phyloP scores from a whole-genome alignment of 2,888 invertebrate species.

The Dioctria linearis region DNA sequence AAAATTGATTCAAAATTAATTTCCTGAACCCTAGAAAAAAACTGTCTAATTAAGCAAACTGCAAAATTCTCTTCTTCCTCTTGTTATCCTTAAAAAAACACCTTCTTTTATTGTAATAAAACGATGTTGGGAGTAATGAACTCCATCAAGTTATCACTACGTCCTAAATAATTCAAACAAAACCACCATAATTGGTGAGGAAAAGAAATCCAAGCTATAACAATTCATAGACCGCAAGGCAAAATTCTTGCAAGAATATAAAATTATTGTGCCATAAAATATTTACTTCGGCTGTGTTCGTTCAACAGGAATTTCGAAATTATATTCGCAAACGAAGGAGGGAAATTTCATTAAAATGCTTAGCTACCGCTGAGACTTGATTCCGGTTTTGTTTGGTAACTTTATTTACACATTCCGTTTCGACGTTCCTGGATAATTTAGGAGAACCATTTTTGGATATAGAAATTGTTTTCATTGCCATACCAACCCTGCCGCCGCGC shows the following conservation, averaged over 20 bases:
- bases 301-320: conserved; percentile 47
- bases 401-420: conserved; percentile 45
- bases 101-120: too few species aligned
- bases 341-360: conserved; percentile 47
- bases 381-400: conserved; percentile 45
- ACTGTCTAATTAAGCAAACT: too few species aligned
- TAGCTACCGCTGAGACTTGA: conserved; percentile 40
- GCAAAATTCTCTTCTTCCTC: too few species aligned
- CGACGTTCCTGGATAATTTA: conserved; percentile 23
- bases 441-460: conserved; percentile 36
- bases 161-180: too few species aligned
- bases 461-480: background rate
- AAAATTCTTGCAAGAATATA: conserved; percentile 24
- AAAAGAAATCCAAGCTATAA: background rate
- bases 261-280: conserved; percentile 48
- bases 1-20: too few species aligned
- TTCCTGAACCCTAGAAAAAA: too few species aligned
- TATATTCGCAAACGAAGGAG: conserved; percentile 33
- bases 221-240: conserved; percentile 37
- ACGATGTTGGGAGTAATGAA: too few species aligned
- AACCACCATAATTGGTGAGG: too few species aligned
- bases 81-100: too few species aligned
- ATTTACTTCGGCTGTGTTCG: conserved; percentile 36
- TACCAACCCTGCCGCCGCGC: too few species aligned
- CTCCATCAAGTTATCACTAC: too few species aligned